Base-by-base conservation (phyloP, 2,888 invertebrate genomes). In the Ichneumon xanthorius region DNA sequence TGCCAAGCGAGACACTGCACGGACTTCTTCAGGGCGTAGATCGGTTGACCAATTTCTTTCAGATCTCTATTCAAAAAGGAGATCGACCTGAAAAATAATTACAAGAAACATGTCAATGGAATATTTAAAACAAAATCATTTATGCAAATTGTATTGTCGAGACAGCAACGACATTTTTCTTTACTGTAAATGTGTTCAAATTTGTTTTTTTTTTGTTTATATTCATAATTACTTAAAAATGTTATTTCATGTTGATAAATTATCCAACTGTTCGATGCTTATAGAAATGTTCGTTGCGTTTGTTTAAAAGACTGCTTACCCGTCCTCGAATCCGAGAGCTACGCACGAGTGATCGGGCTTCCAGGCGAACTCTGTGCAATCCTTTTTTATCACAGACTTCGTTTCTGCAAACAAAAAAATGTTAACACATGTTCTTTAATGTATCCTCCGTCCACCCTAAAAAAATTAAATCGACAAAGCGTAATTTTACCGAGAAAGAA, bases 1-100 rank as follows among this genome's bases (percentile, higher is more conserved):
- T 98, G 97, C 97, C 97, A 98, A 5, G 94, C 94, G 1, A 97
- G 92, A 78, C 95, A 94, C 90, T 96, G 96, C 37, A 97, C 95
- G 80, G 95, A 93, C 94, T 96, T 97, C 72, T 96, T 95, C 90
- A 94, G 94, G 4, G 95, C 91, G 81, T 95, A 95, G 4, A 96
- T 92, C 4, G 94, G 94, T 84, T 83, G 82, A 4, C 90, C 89
- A 33, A 85, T 82, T 71, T 87, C 84, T 40, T 84, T 67, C 48
- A 92, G 85, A 45, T 91, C 84, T 14, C 82, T 87, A 85, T 92
- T 87, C 3, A 90, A 86, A 72, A 93, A 91, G 26, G 86, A 87
- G 50, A 93, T 89, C 3, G 90, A 90, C 45, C 93, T 93, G 70
- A 92, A 89, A 88, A 6, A 11, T 4, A 58, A 58, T 58, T 40